Evolutionary conservation across 2,113 vertebrate genomes (phyloP), one percentile per base, ranked within the genome.

Genomic region (Xiphias gladius): DNA sequence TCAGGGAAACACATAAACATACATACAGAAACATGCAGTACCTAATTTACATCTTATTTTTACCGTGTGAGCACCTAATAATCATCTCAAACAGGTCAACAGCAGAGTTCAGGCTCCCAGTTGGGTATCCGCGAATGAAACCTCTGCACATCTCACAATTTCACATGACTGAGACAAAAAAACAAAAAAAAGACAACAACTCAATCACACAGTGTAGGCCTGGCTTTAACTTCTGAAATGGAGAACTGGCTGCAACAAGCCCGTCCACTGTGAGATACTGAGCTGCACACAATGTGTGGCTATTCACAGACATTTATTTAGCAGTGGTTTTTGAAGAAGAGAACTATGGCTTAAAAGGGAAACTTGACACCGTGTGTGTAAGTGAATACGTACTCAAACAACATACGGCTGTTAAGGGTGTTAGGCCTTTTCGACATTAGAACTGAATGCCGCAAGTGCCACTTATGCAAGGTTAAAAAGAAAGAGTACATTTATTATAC

Each of bases 41-140:
- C 16, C 24, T 64, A 2, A 82, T 81, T 79, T 65, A 43, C 26
- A 88, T 84, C 39, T 57, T 65, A 73, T 72, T 74, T 84, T 72
- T 66, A 48, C 43, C 37, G 12, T 46, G 39, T 50, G 32, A 59
- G 28, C 28, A 46, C 59, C 19, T 54, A 26, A 75, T 69, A 58
- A 57, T 46, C 24, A 73, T 76, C 43, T 67, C 9, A 43, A 30
- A 70, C 58, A 79, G 73, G 65, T 64, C n/a, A 13, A 35, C 39
- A 35, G 35, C 66, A 39, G 58, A 71, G 46, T 54, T 32, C 63
- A 54, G 35, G 13, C 55, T 68, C 39, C 16, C 7, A 19, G 22
- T 35, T 50, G 10, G 79, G 39, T 66, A 13, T 43, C 37, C 28
- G 65, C 37, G 26, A 41, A 63, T 67, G 20, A 35, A 82, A 71